Evolutionary conservation across 2,113 vertebrate species (phyloP), one percentile per base, ranked within the genome.

Genomic region (Baryphthengus martii): DNA sequence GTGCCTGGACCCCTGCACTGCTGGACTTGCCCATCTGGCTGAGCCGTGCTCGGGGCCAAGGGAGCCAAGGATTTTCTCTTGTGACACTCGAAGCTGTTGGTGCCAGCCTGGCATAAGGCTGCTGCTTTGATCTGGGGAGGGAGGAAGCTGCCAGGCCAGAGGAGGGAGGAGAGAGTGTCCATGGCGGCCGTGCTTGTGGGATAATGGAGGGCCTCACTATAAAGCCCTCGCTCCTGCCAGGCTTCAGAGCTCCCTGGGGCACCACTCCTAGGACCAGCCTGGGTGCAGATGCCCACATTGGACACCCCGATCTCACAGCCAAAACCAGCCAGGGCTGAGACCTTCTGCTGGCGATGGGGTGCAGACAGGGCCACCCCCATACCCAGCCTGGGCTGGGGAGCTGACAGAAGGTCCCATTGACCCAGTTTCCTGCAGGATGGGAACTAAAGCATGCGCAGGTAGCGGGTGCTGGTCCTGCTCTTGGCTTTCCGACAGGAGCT

Each of bases 391-490:
- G 47, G 35, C 62, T 75, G 50, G 39, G 55, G 24, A 71, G 42
- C 56, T 53, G 75, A 52, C 39, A 88, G 66, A 66, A 49, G 28
- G 33, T 42, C 11, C 35, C 25, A 4, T 12, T 74, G 31, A 53
- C 10, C 18, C 7, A 7, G 19, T 25, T 24, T 92, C 24, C 45
- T 70, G 62, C 17, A 42, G 31, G 9, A 23, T 23, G 6, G 8
- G 26, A 71, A 6, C 23, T 56, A 28, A 88, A 78, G 18, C 20
- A 17, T 4, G 2, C 28, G 8, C 1, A 1, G 72, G 37, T 26
- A 39, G 61, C 0, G 8, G n/a, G n/a, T 59, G 66, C 66, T 2
- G 0, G 13, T 1, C 3, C 33, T 84, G 80, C 15, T 74, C 11
- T 58, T 84, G 63, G 49, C 50, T 76, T 58, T 7, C 2, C 0